Conservation (phyloP, 2,113 vertebrate genomes). For the Ovibos moschatus region DNA sequence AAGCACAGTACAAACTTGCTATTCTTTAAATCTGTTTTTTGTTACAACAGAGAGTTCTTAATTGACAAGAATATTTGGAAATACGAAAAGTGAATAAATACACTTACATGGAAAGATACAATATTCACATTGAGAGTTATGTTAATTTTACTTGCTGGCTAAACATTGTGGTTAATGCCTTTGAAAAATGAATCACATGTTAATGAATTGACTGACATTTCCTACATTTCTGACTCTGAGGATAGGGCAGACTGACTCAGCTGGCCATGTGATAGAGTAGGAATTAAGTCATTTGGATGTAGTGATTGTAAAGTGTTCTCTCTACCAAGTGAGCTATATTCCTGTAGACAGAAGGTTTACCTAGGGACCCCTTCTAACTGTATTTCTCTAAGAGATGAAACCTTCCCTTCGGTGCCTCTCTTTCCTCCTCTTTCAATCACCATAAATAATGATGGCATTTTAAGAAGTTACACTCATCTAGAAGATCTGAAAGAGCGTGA, state of each 20-base stretch:
- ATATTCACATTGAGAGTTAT: background rate
- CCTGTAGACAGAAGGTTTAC: background rate
- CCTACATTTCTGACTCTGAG: background rate
- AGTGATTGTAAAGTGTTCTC: background rate
- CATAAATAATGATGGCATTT: background rate
- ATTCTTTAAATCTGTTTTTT: background rate
- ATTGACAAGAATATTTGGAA: constrained; percentile 5
- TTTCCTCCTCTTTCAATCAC: background rate
- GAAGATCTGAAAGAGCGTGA: background rate
- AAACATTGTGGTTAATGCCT: background rate
- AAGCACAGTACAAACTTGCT: background rate
- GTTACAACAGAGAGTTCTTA: background rate
- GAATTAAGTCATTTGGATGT: background rate
- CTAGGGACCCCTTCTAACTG: background rate
- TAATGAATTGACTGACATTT: background rate
- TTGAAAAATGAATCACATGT: background rate
- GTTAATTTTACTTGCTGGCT: background rate
- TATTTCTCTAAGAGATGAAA: background rate
- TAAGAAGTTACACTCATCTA: background rate
- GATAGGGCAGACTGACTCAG: background rate
- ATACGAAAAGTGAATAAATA: background rate
- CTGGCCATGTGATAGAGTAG: background rate
- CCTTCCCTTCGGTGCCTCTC: background rate
- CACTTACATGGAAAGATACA: background rate
- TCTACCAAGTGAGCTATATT: background rate